These are phyloP conservation scores for Echinometra lucunter DNA, from an alignment of 53 echinoderm and acorn worm genomes.

Conservation along the genomic window DNA sequence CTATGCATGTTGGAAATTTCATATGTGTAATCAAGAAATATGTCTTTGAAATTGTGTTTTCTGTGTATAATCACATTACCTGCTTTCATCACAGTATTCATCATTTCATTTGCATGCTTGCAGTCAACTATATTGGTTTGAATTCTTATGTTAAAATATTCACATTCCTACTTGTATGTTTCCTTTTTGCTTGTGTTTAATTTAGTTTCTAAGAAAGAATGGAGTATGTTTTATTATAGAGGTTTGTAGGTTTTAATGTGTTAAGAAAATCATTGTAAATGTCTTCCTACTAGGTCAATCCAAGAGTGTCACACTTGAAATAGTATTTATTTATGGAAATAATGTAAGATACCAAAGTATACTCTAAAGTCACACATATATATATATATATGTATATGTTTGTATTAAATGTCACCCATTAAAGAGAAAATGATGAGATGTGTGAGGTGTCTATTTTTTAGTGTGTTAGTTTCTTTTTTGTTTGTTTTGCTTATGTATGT, in stretches of 20 bases:
- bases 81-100: neutral
- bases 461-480: too few species aligned
- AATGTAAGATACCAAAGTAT: neutral
- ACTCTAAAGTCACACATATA: neutral
- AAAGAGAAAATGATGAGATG: neutral
- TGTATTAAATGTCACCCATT: neutral
- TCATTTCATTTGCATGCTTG: neutral
- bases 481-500: neutral
- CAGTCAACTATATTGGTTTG: neutral
- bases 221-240: neutral
- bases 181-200: neutral
- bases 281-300: neutral
- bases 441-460: neutral
- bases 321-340: neutral
- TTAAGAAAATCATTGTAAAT: neutral
- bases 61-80: neutral
- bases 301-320: neutral
- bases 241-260: neutral
- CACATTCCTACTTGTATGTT: neutral
- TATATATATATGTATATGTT: constrained; percentile 9
- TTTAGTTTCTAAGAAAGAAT: neutral
- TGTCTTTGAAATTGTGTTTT: neutral
- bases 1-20: neutral
- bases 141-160: neutral
- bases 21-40: neutral